Evolutionary conservation across 2,888 invertebrate species (phyloP).

Genomic region (Apocheima hispidaria): DNA sequence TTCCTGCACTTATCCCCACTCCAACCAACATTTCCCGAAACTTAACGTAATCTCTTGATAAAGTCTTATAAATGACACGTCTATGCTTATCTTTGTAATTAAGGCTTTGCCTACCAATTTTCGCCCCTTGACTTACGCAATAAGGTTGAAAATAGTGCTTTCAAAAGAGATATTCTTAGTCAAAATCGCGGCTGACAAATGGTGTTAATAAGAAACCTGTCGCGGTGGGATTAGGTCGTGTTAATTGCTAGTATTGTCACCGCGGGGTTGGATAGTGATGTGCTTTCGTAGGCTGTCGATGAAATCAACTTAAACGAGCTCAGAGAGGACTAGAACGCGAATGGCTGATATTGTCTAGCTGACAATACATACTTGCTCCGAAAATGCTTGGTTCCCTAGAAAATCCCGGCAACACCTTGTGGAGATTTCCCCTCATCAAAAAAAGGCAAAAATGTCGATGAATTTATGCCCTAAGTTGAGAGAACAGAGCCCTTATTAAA

Average conservation of each 20-base stretch:
- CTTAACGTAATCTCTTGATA: constrained; percentile 17
- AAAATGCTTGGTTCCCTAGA: too few species aligned
- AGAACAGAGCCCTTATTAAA: too few species aligned
- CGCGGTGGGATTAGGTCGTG: constrained; percentile 75
- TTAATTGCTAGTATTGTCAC: constrained; percentile 77
- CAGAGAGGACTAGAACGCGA: too few species aligned
- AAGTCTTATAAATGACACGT: constrained; percentile 21
- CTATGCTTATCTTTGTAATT: background rate
- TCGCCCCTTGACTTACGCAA: background rate
- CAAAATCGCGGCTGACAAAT: constrained; percentile 71
- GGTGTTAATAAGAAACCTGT: constrained; percentile 85
- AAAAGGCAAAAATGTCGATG: too few species aligned
- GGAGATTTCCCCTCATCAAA: too few species aligned
- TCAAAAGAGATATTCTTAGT: constrained; percentile 46
- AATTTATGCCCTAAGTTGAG: too few species aligned
- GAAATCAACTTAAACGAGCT: too few species aligned
- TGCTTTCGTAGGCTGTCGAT: background rate
- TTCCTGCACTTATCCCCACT: too few species aligned
- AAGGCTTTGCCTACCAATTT: background rate
- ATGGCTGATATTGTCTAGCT: too few species aligned
- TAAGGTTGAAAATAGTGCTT: constrained; percentile 31
- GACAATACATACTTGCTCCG: too few species aligned
- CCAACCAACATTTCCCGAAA: background rate
- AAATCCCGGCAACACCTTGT: too few species aligned
- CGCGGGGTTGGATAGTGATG: constrained; percentile 54